Base-by-base conservation (phyloP, 30 jellyfish, hydroid and myxozoan species). In the Nemopilema nomurai region DNA sequence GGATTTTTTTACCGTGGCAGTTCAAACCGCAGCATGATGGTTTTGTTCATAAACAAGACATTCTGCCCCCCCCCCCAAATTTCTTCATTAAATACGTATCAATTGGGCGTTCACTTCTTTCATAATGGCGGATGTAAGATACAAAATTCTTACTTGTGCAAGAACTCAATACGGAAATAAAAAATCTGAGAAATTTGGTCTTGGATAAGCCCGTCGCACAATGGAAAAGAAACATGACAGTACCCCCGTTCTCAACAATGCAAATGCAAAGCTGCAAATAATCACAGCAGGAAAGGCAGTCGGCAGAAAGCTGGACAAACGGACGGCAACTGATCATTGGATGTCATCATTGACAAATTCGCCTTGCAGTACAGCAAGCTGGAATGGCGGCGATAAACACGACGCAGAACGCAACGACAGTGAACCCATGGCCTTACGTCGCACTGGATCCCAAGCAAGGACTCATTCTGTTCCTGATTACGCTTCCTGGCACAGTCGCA, bases 371-470 rank as follows among this genome's bases (percentile, higher is more conserved):
- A 13, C 57, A 3, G 57, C 57, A 41, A 41, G 57, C 6, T 13
- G 57, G 13, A 28, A 73, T 49, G 74, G 65, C 51, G 30, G 79
- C 30, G 29, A 80, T 3, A 62, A 80, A 49, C 4, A 49, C 89
- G 26, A 49, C 76, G 31, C 76, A 80, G 18, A 80, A 29, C 9
- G 52, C 75, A 28, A 66, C 92, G 0, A 81, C 74, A 1, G 70
- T 1, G 8, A 65, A 65, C 72, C 80, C 82, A 49, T 86, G 95
- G 89, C 95, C 95, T 0, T 86, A 86, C 31, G 95, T 27, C 18
- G 84, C 95, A 8, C 64, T 86, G 1, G 95, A 86, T 51, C 89
- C 90, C 19, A 86, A 86, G 57, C 95, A 86, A 70, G 95, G 95
- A 18, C 74, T 86, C 69, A 86, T 86, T 28, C 51, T 86, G 67